Evolutionary conservation across 2,888 invertebrate species (phyloP), one percentile per base, ranked within the genome.

Genomic region (Cephonodes hylas): DNA sequence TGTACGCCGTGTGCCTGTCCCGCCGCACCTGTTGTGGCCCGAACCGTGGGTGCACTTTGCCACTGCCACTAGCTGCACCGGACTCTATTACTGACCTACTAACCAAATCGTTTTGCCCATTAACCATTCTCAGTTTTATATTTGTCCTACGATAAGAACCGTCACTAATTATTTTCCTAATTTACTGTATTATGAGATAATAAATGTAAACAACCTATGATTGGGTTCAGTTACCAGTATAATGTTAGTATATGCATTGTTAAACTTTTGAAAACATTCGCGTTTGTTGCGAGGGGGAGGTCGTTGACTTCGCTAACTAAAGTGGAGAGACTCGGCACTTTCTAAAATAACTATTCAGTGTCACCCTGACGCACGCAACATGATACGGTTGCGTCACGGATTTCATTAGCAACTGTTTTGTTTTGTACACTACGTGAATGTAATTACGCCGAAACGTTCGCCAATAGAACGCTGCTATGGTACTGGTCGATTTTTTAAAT

Each of bases 321-420:
- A 81, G 79, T 83, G 77, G 79, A 83, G 80, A 83, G 80, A 79
- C 77, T 78, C 72, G 70, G 74, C 81, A 87, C 91, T 92, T 91
- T 92, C 91, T 91, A 91, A 90, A 92, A 84, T 87, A 85, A 80
- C 84, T 85, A 88, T 86, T 85, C 80, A 85, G 80, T 85, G 88
- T 88, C 89, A 88, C 86, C 86, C 85, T 82, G 84, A 83, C 74
- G 83, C 85, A 86, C 84, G 89, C 85, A 84, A 88, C 79, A 74
- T 77, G 76, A 76, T 69, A 76, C 72, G 68, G 78, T 88, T 88
- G 79, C 88, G 84, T 86, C 84, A 88, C 74, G 70, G 67, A 67
- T 73, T 81, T 79, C 76, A 80, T 79, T 82, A 77, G 70, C 70
- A 66, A 74, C 68, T 67, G 70, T 72, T 73, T 71, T 71, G 65